phyloP scores from a whole-genome alignment of 2,888 invertebrate species.

The Chironomus tentans region DNA sequence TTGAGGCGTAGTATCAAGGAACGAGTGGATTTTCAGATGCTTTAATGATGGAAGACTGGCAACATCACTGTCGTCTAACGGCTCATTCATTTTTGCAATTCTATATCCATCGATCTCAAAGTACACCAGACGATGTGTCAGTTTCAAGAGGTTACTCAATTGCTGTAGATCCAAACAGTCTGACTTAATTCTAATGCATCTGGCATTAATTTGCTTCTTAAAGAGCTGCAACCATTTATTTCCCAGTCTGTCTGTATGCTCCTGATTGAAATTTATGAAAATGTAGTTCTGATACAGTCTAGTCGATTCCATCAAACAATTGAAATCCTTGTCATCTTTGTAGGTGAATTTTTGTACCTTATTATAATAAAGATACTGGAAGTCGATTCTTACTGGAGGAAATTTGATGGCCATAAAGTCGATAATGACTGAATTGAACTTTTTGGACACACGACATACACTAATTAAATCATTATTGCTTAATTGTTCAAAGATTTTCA shows the following conservation, averaged over 20 bases:
- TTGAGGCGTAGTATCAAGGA: constrained; percentile 14
- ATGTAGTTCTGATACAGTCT: constrained; percentile 20
- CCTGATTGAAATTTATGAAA: constrained; percentile 12
- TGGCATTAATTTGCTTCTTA: constrained; percentile 18
- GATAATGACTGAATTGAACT: constrained; percentile 10
- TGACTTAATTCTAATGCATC: constrained; percentile 4
- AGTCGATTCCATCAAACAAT: neutral
- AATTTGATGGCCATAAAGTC: constrained; percentile 12
- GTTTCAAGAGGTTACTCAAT: constrained; percentile 8
- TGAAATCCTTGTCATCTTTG: constrained; percentile 13
- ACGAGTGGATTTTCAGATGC: constrained; percentile 19
- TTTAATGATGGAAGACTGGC: constrained; percentile 1
- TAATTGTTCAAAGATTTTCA: neutral
- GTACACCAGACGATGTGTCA: constrained; percentile 12
- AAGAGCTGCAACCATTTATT: constrained; percentile 19
- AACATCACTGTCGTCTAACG: constrained; percentile 8
- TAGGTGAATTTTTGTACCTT: constrained; percentile 20
- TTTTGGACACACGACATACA: neutral
- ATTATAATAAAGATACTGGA: constrained; percentile 13
- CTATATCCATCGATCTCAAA: constrained; percentile 19
- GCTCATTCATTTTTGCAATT: neutral
- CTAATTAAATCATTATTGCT: neutral
- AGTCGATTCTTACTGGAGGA: neutral
- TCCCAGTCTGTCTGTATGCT: constrained; percentile 18
- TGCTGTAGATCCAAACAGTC: constrained; percentile 20